Base-by-base conservation (phyloP, 2,113 vertebrate species). In the Megaceryle torquata region DNA sequence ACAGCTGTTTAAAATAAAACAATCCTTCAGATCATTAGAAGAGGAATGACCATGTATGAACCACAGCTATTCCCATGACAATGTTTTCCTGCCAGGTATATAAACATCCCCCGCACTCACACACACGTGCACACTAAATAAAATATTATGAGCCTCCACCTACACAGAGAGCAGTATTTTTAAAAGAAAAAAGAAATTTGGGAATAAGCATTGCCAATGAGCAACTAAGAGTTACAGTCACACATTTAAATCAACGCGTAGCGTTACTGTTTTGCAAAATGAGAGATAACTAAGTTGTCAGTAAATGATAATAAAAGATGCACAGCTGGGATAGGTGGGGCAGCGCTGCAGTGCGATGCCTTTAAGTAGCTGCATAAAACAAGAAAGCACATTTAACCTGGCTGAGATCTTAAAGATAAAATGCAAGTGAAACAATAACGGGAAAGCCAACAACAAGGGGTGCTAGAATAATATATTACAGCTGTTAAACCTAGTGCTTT, bases 401-500 rank as follows among this genome's bases (percentile, higher is more conserved):
- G 88, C 85, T 84, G 84, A 96, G 97, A 97, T 97, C 74, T 60
- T 16, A 0, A 79, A 84, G 98, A 98, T 98, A 97, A 96, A 95
- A 97, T 82, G 76, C 92, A 48, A 82, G 56, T 86, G 89, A 96
- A 98, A 99, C 98, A 99, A 99, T 98, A 97, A 90, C 85, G 98
- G 98, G 98, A 98, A 98, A 98, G 95, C 93, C 78, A 13, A 97
- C 96, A 96, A 95, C 90, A 96, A 97, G 96, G 95, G 97, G 97
- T 92, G 86, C 97, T 79, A 88, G 94, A 96, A 96, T 97, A 97
- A 98, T 97, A 97, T 97, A 97, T 82, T 93, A 88, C 97, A 96
- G 93, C 97, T 96, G 96, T 96, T 91, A 76, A 88, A 96, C 85
- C 95, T 94, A 97, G 96, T 67, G 97, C 82, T 96, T 98, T 98